Base-by-base conservation (phyloP, 2,113 vertebrate species). In the Psammodynastes pulverulentus region DNA sequence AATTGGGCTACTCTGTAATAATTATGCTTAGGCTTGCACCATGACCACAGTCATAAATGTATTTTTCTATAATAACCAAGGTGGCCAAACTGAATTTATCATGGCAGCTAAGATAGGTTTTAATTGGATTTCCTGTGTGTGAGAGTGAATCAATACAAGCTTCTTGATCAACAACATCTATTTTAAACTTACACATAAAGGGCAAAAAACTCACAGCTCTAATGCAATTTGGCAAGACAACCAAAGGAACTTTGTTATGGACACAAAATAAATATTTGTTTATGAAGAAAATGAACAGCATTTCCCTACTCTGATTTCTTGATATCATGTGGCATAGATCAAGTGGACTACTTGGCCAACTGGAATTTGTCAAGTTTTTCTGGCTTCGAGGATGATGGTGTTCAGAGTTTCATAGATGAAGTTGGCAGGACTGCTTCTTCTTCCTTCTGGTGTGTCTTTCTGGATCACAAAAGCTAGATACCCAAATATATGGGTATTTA, bases 131-230 rank as follows among this genome's bases (percentile, higher is more conserved):
- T 91, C 7, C 94, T 93, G 2, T 21, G 7, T 1, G 51, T 9
- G 34, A 89, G 94, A 86, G 48, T 43, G 92, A 51, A 93, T 89
- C 62, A 92, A 56, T 92, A 87, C 51, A 6, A 87, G 0, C 0
- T 88, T 89, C 85, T 10, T 17, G 62, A 43, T 86, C 17, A 92
- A 67, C 17, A 43, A 90, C 4, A 1, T 51, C 4, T 1, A 4
- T 67, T 13, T 88, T 91, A 88, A 43, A 90, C 23, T 79, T 4
- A 1, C 17, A 8, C 91, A 49, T 4, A 86, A 90, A 56, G 8
- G 92, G 56, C 2, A 84, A 62, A 79, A 79, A 85, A 87, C 79
- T 48, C 39, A 2, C 46, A 8, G 1, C 5, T 51, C 58, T 4
- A 15, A 87, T 0, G 51, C 52, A 54, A 93, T 79, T 62, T 24